These are phyloP conservation scores for Gordius sp. DNA, from an alignment of 2,888 invertebrate species.

Conservation along the genomic window DNA sequence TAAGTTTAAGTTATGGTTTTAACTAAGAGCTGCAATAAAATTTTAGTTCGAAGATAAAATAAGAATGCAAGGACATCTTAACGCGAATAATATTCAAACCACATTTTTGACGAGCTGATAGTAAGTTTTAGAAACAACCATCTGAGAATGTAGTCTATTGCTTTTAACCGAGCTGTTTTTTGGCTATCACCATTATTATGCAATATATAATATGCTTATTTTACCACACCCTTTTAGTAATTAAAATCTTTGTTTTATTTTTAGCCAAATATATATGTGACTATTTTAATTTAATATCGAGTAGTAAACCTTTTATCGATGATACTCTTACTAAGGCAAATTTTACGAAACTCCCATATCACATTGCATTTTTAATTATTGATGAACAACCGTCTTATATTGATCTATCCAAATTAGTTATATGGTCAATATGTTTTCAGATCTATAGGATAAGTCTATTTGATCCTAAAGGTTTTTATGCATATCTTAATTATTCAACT, in stretches of 20 bases:
- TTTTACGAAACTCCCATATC: constrained; percentile 1
- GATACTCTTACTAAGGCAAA: background rate
- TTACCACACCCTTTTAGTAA: background rate
- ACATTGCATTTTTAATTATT: constrained; percentile 6
- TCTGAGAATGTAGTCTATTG: too few species aligned
- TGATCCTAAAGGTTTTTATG: background rate
- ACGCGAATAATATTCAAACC: too few species aligned
- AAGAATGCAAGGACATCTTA: too few species aligned
- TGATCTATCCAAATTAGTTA: constrained; percentile 9
- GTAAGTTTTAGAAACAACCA: too few species aligned
- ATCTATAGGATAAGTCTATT: background rate
- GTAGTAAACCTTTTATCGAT: background rate
- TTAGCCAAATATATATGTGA: background rate
- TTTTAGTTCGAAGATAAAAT: too few species aligned
- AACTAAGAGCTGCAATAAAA: too few species aligned
- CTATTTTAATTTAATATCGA: too few species aligned
- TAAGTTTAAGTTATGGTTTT: too few species aligned
- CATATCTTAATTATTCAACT: background rate
- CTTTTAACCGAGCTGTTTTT: too few species aligned
- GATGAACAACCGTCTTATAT: constrained; percentile 12
- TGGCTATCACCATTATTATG: background rate
- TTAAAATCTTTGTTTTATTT: background rate
- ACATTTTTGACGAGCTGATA: too few species aligned
- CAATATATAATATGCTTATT: background rate
- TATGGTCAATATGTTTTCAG: constrained; percentile 11